These are phyloP conservation scores for Mugil cephalus DNA, from an alignment of 2,113 vertebrate genomes.

Conservation along the genomic window DNA sequence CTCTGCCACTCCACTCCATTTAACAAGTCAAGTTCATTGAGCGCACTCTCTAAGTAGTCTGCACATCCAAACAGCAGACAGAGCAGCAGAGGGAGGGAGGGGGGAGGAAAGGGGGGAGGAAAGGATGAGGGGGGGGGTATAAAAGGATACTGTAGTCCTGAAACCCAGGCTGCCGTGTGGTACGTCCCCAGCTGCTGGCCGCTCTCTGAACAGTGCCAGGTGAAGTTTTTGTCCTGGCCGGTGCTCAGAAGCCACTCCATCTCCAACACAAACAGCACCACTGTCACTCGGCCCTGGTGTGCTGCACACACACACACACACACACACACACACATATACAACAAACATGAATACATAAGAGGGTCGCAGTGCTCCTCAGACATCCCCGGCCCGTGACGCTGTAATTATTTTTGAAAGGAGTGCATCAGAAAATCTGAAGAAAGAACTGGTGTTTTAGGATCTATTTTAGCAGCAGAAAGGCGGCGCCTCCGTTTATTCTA, in stretches of 20 bases:
- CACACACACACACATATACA: not conserved
- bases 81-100: not conserved
- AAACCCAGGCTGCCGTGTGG: constrained; percentile 91
- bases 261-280: constrained; percentile 96
- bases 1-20: constrained; percentile 7
- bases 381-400: no score
- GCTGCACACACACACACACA: constrained; percentile 79
- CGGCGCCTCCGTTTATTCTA: not conserved
- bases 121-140: constrained; percentile 84
- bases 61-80: not conserved
- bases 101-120: not conserved
- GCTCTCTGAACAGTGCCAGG: constrained; percentile 97
- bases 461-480: not conserved
- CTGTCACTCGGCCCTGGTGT: constrained; percentile 93
- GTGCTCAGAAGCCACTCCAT: constrained; percentile 98
- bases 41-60: not conserved
- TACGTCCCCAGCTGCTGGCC: constrained; percentile 92
- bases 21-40: constrained; percentile 25
- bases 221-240: constrained; percentile 94
- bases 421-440: no score
- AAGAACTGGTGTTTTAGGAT: no score
- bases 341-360: not conserved
- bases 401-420: no score
- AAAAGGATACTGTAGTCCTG: constrained; percentile 97
- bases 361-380: no score